Percentiles rank a stretch among this genome's conserved stretches.
Evolutionary conservation across 2,888 invertebrate species (phyloP).

Genomic region (Andrena marginata): DNA sequence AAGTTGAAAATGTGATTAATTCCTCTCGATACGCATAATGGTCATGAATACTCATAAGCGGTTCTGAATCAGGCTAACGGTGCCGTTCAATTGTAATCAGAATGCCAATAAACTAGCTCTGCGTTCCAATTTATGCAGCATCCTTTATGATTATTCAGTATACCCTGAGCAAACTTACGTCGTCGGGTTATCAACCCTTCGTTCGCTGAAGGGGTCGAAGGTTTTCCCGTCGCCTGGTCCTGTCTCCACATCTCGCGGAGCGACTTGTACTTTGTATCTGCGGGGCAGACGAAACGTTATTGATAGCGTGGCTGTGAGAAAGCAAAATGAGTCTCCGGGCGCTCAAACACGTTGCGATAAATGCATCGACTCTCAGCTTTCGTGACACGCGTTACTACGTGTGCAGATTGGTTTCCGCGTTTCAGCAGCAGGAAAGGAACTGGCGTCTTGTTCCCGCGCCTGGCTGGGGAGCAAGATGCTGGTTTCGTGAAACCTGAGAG

Average conservation of each 20-base stretch:
- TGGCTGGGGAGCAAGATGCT: too few species aligned
- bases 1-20: constrained; percentile 21
- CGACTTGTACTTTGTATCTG: constrained; percentile 87
- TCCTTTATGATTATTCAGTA: neutral
- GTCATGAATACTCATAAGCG: neutral
- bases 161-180: constrained; percentile 88
- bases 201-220: constrained; percentile 91
- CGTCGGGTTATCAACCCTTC: constrained; percentile 91
- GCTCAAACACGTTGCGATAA: too few species aligned
- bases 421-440: too few species aligned
- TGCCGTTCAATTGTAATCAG: neutral
- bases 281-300: constrained; percentile 56
- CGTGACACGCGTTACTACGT: too few species aligned
- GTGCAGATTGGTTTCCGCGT: too few species aligned
- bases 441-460: too few species aligned
- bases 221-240: constrained; percentile 85
- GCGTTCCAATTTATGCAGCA: neutral
- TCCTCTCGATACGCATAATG: neutral
- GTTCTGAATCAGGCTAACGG: neutral
- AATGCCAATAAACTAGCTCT: neutral
- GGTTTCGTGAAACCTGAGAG: too few species aligned
- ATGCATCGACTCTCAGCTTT: too few species aligned
- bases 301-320: too few species aligned
- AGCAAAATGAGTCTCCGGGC: too few species aligned
- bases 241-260: constrained; percentile 88